A percentile compares a stretch with the other conserved stretches of the same genome.
Conservation (phyloP, 2,113 vertebrate species). For the Tychaedon coryphoeus region DNA sequence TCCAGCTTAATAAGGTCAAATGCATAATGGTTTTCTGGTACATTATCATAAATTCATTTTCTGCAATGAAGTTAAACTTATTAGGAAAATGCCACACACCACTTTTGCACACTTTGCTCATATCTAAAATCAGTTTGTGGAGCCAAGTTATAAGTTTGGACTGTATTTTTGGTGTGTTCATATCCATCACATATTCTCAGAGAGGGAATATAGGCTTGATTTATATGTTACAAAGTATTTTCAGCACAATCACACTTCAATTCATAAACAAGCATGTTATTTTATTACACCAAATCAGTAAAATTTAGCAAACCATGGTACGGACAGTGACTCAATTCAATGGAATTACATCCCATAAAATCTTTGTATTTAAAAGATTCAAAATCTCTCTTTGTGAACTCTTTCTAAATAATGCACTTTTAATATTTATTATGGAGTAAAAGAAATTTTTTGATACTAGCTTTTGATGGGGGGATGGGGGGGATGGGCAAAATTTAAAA, state of each 20-base stretch:
- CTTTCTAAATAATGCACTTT: neutral
- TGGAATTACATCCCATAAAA: neutral
- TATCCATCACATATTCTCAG: neutral
- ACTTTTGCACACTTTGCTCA: neutral
- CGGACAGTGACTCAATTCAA: neutral
- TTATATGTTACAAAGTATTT: neutral
- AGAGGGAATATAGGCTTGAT: neutral
- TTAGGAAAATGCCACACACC: neutral
- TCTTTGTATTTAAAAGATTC: neutral
- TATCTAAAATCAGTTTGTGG: neutral
- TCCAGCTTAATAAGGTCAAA: conserved; percentile 41
- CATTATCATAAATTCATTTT: conserved; percentile 49
- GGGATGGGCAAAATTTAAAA: neutral
- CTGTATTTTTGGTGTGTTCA: neutral
- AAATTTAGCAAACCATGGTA: neutral
- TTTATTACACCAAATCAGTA: neutral
- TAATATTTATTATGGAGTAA: neutral
- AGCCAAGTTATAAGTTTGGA: neutral
- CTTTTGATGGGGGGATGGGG: neutral
- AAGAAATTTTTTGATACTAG: neutral
- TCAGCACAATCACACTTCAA: neutral
- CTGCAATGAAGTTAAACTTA: neutral
- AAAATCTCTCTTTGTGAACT: neutral
- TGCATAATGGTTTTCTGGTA: neutral
- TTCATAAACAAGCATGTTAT: neutral